These are phyloP conservation scores for Megatriorchis doriae DNA, from an alignment of 2,113 vertebrate species.

Conservation along the genomic window DNA sequence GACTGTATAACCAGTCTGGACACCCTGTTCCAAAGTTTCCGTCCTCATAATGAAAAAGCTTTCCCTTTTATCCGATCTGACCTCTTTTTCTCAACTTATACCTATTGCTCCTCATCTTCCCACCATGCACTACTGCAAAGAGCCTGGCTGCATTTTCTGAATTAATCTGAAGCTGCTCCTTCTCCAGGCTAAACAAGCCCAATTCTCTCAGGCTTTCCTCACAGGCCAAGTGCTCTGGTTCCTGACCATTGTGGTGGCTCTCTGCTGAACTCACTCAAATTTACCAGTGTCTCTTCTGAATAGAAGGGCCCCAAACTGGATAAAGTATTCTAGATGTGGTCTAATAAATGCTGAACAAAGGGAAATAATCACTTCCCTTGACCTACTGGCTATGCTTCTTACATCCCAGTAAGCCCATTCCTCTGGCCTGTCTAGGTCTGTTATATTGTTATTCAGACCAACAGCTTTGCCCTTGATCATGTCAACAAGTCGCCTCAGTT, in stretches of 20 bases:
- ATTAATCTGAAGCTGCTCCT: background rate
- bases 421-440: background rate
- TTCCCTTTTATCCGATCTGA: background rate
- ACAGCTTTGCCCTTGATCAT: background rate
- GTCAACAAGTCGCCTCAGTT: background rate
- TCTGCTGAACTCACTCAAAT: background rate
- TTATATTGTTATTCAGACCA: background rate
- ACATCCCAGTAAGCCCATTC: background rate
- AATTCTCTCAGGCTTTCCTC: background rate
- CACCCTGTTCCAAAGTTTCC: background rate
- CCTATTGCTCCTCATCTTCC: background rate
- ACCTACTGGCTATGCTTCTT: background rate
- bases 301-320: background rate
- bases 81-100: background rate
- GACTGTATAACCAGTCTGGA: background rate
- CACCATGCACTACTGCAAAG: background rate
- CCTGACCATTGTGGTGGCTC: background rate
- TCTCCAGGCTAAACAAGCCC: background rate
- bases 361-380: background rate
- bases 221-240: background rate
- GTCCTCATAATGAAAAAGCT: background rate
- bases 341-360: background rate
- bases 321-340: background rate
- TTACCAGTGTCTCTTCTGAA: background rate
- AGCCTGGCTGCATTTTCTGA: background rate